Conservation (phyloP, 2,797 vertebrate species). For the Helostoma temminkii region DNA sequence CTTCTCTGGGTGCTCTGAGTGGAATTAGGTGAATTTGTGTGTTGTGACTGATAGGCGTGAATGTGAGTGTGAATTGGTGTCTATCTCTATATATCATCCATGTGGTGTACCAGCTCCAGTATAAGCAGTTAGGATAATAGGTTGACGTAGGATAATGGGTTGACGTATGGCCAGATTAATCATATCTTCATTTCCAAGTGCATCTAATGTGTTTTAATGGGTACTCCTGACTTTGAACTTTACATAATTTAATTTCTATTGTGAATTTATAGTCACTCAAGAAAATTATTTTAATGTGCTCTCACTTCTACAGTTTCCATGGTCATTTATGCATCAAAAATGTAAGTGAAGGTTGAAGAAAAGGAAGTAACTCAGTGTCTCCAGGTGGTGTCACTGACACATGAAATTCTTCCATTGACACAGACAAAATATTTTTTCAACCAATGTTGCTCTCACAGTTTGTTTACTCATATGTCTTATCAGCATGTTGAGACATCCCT, state of each 20-base stretch:
- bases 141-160: no score
- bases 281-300: neutral
- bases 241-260: neutral
- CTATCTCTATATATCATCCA: no score
- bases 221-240: neutral
- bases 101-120: no score
- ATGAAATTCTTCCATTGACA: neutral
- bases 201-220: neutral
- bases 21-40: no score
- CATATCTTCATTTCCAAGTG: neutral
- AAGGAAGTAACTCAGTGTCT: neutral
- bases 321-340: neutral
- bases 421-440: neutral
- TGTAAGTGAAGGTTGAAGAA: neutral
- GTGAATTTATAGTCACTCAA: neutral
- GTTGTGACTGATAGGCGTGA: no score
- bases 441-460: neutral
- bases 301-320: neutral
- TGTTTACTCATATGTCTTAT: neutral
- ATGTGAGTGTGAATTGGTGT: no score
- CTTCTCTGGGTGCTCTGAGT: no score
- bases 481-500: neutral
- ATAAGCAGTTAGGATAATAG: no score
- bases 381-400: neutral
- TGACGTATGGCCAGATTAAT: no score